These are phyloP conservation scores for Drosophila sp. DNA, from an alignment of 1,140 invertebrate genomes.

Conservation along the genomic window DNA sequence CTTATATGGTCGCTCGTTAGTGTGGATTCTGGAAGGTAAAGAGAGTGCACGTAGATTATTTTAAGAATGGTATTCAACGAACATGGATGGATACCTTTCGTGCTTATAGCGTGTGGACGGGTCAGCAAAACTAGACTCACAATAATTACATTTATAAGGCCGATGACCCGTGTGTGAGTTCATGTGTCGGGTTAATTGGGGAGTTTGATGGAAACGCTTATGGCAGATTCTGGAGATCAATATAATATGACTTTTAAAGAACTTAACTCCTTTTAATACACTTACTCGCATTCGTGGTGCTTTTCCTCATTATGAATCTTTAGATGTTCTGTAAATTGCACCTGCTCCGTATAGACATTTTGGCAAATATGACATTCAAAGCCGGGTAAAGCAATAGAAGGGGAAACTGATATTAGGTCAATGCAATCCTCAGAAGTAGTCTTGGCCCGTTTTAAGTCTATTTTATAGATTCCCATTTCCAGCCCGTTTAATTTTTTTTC, in stretches of 20 bases:
- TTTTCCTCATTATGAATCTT: conserved; percentile 65
- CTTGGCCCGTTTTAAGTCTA: background rate
- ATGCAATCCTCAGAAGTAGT: background rate
- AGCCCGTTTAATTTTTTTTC: background rate
- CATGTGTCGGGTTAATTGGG: conserved; percentile 73
- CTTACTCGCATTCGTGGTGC: conserved; percentile 80
- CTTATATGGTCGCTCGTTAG: conserved; percentile 73
- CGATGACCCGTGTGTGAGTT: conserved; percentile 74
- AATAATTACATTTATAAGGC: conserved; percentile 84
- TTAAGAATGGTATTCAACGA: background rate
- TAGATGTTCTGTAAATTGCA: conserved; percentile 61
- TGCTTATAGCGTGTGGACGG: conserved; percentile 85
- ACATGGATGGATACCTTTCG: conserved; percentile 81
- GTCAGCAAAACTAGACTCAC: conserved; percentile 87
- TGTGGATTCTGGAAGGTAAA: conserved; percentile 62
- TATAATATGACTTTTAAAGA: background rate
- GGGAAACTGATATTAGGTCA: background rate
- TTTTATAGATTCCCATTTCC: background rate
- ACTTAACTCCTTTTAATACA: background rate
- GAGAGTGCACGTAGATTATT: background rate
- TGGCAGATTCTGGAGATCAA: conserved; percentile 63
- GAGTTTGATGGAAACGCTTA: conserved; percentile 71
- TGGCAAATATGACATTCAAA: conserved; percentile 60
- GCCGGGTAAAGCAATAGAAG: background rate
- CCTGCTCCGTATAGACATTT: conserved; percentile 57